phyloP scores from a whole-genome alignment of 2,113 vertebrate genomes.

The Nothobranchius furzeri region DNA sequence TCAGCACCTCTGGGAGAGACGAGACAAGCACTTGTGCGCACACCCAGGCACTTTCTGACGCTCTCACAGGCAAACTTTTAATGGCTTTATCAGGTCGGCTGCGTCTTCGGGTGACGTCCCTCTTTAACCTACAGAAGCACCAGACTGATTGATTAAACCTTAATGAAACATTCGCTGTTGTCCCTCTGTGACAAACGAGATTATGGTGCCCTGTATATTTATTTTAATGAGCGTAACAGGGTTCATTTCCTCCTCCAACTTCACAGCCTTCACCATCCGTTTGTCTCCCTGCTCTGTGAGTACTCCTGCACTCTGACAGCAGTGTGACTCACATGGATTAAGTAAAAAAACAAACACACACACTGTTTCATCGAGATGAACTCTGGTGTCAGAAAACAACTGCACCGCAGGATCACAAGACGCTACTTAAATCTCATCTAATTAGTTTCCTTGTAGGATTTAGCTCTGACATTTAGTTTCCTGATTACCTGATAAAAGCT shows the following conservation, averaged over 20 bases:
- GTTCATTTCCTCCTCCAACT: constrained; percentile 10
- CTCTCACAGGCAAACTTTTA: constrained; percentile 9
- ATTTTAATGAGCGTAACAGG: not conserved
- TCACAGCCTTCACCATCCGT: not conserved
- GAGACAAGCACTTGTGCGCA: constrained; percentile 36
- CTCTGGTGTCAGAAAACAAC: constrained; percentile 21
- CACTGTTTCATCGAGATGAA: constrained; percentile 8
- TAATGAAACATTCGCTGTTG: constrained; percentile 6
- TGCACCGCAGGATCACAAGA: not conserved
- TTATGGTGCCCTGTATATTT: not conserved
- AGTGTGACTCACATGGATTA: not conserved
- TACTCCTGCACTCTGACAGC: constrained; percentile 1
- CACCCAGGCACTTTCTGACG: not conserved
- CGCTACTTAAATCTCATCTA: constrained; percentile 9
- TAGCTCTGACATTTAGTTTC: constrained; percentile 9
- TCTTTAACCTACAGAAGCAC: not conserved
- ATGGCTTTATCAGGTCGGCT: not conserved
- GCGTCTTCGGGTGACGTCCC: not conserved
- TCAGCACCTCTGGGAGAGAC: constrained; percentile 36
- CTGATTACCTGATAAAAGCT: not conserved
- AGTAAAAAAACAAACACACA: not conserved
- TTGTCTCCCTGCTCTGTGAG: not conserved
- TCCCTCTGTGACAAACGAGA: constrained; percentile 3
- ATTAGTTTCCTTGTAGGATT: constrained; percentile 11
- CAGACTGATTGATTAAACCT: not conserved